Evolutionary conservation across 2,113 vertebrate species (phyloP).

Genomic region (Empidonax traillii): DNA sequence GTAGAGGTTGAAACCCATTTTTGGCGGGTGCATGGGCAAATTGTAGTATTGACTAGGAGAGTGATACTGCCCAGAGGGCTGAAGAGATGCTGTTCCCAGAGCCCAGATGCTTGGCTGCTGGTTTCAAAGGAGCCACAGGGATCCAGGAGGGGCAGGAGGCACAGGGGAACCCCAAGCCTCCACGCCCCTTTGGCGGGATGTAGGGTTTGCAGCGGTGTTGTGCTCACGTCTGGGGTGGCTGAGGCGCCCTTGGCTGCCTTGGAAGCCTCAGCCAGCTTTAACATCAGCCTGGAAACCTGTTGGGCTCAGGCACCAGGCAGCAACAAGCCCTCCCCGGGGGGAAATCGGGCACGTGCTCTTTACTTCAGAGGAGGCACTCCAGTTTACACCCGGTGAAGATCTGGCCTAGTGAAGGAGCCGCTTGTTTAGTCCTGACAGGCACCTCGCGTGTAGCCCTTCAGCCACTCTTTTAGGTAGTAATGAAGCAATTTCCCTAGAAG

Average conservation of each 20-base stretch:
- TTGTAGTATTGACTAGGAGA: not conserved
- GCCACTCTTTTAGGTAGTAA: not conserved
- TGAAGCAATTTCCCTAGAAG: not conserved
- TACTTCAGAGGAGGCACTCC: not conserved
- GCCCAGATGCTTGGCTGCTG: not conserved
- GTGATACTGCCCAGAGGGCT: not conserved
- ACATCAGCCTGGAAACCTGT: accelerated
- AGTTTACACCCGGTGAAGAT: not conserved
- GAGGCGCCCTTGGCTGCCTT: not conserved
- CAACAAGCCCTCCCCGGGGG: accelerated
- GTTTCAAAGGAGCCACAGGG: not conserved
- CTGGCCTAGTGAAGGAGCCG: not conserved
- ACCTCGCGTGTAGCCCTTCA: not conserved
- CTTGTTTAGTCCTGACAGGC: not conserved
- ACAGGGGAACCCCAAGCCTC: not conserved
- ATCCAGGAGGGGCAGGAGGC: not conserved
- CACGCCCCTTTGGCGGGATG: not conserved
- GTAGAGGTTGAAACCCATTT: not conserved
- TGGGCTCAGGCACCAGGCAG: not conserved
- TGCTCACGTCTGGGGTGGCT: not conserved
- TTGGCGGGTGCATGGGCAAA: not conserved
- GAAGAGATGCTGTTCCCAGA: not conserved
- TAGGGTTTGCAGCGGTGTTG: accelerated
- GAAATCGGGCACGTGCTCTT: accelerated
- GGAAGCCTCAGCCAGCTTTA: not conserved